Conservation (phyloP, 2,113 vertebrate genomes). For the Megalops atlanticus region DNA sequence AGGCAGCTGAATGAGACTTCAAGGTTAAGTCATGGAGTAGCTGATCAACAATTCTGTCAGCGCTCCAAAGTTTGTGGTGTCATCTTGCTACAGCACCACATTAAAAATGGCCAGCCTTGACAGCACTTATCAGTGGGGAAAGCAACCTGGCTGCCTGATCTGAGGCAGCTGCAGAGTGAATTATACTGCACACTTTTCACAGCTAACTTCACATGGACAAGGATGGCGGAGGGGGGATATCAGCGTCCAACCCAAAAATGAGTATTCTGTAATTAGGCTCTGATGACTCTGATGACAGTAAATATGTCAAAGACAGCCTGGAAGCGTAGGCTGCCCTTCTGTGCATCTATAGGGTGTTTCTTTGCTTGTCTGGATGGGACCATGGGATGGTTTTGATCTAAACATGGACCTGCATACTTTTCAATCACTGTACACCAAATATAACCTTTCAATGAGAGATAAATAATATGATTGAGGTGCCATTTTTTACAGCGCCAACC, state of each 20-base stretch:
- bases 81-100: slow-evolving; percentile 13
- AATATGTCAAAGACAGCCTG: not conserved
- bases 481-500: too few relatives aligned
- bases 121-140: slow-evolving; percentile 17
- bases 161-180: not conserved
- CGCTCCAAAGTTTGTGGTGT: slow-evolving; percentile 22
- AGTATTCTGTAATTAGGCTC: not conserved
- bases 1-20: slow-evolving; percentile 8
- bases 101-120: slow-evolving; percentile 21
- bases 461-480: too few relatives aligned
- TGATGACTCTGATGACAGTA: not conserved
- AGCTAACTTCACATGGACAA: slow-evolving; percentile 8
- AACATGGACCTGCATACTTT: too few relatives aligned
- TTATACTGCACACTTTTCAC: not conserved
- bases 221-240: not conserved
- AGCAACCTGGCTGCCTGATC: slow-evolving; percentile 10
- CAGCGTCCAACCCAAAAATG: not conserved
- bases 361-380: not conserved
- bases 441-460: too few relatives aligned
- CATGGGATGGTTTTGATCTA: not conserved
- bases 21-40: slow-evolving; percentile 24
- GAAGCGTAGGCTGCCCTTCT: not conserved
- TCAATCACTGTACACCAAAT: too few relatives aligned
- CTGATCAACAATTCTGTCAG: slow-evolving; percentile 27
- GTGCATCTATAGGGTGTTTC: not conserved